Base-by-base conservation (phyloP, 2,888 invertebrate species). In the Crossocerus cetratus region DNA sequence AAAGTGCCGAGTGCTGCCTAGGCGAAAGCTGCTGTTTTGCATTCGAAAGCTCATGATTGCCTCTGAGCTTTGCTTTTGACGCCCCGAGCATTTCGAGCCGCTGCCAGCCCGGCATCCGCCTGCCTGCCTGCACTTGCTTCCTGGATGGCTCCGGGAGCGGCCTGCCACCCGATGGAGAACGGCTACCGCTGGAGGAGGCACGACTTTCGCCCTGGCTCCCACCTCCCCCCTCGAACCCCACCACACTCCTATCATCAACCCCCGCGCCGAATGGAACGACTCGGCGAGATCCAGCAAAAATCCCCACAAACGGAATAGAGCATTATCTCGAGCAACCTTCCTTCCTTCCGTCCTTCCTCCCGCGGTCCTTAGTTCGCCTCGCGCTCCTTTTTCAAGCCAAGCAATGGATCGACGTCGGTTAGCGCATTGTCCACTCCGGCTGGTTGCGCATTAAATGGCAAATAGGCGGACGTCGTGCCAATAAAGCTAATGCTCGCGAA, bases 21-120 rank as follows among this genome's bases (percentile, higher is more conserved):
- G 83, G 85, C 83, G 86, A 86, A 88, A 87, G 86, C 86, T 86
- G 88, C 89, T 89, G 87, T 89, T 90, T 90, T 90, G 90, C 90
- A 90, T 90, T 90, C 90, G 88, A 90, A 90, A 90, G 90, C 90
- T 90, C 89, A 88, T 90, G 89, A 90, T 90, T 90, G 90, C 90
- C 88, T 90, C 89, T 88, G 90, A 90, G 90, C 89, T 89, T 89
- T 89, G 90, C 90, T 89, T 90, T 90, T 90, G 90, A 90, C 86
- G 87, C 73, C 32, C 32, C 66, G 77, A 68, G 80, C 70, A 74
- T 80, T 78, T 72, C 82, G 76, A 70, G 66, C 75, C 65, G 76
- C 65, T 32, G 49, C 1, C 23, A 32, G 32, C 32, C 1, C 11
- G 32, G 32, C 32, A 32, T 32, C 32, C 11, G 32, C 32, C 8